Base-by-base conservation (phyloP, 2,797 vertebrate genomes). In the Melanotaenia pygmaea region DNA sequence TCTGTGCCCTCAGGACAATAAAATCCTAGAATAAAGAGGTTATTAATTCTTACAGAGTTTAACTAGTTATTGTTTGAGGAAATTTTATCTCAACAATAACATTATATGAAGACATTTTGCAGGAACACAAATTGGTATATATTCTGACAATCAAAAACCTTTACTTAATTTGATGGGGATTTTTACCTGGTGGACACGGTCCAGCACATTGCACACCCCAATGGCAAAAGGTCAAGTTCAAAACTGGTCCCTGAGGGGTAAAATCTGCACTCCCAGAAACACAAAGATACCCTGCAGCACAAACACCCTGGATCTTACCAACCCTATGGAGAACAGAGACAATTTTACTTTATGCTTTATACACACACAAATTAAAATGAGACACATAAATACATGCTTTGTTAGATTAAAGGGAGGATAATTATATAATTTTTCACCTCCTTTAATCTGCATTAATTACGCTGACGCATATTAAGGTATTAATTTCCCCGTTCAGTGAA, bases 251-350 rank as follows among this genome's bases (percentile, higher is more conserved):
- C 24, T 84, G 91, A 1, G 96, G 94, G 3, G 83, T 91, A 59
- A 95, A 87, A 64, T 95, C 95, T 13, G 94, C 90, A 82, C 96
- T 97, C 4, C 96, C 96, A 73, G 95, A 93, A 57, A 95, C 50
- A 86, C 97, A 99, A 85, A 97, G 87, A 74, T 94, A 96, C 3
- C 97, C 97, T 22, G 96, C 95, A 56, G 96, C 94, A 85, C 98
- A 99, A 20, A 67, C 74, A 1, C 96, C 97, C 83, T 94, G 92
- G 62, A 97, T 87, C 76, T 74, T 94, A 1, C 97, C 97, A 0
- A 75, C 91, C 89, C 97, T 98, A 77, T 16, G 40, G 53, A 79
- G 54, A 82, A 73, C 1, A 82, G 11, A 60, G n/a, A 28, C 24
- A n/a, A 9, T 8, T 40, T 58, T 74, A 45, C 68, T 34, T 11